Conservation (phyloP, 2,797 vertebrate species). For the Pseudochirops corinnae region DNA sequence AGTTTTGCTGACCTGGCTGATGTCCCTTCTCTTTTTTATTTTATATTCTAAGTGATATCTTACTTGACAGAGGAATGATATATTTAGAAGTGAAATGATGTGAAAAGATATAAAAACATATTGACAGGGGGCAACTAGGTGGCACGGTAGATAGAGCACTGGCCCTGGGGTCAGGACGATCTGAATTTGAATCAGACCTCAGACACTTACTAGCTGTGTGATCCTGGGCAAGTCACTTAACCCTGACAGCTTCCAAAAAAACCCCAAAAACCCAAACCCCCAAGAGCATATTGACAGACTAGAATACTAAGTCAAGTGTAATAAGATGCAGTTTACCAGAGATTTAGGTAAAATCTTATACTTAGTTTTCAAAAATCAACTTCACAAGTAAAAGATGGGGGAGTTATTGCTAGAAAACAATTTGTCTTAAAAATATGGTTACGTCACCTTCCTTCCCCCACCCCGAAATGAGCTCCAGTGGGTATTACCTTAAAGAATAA, state of each 20-base stretch:
- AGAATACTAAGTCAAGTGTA: background rate
- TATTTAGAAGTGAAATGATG: background rate
- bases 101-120: background rate
- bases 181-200: background rate
- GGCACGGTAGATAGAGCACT: fast-evolving
- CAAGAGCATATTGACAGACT: background rate
- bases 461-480: background rate
- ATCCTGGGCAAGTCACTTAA: background rate
- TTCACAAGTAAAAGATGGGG: background rate
- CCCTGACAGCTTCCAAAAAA: background rate
- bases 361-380: background rate
- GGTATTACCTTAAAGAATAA: background rate
- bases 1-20: background rate
- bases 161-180: background rate
- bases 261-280: background rate
- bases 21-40: background rate
- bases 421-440: background rate
- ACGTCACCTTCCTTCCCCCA: too few species aligned
- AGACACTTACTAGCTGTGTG: background rate
- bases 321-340: background rate
- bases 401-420: background rate
- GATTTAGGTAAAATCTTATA: background rate
- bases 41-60: background rate
- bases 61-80: background rate
- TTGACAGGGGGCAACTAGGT: background rate